Percentiles rank a stretch among this genome's conserved stretches.
Evolutionary conservation across 2,888 invertebrate species (phyloP).

Genomic region (Thereva unica): DNA sequence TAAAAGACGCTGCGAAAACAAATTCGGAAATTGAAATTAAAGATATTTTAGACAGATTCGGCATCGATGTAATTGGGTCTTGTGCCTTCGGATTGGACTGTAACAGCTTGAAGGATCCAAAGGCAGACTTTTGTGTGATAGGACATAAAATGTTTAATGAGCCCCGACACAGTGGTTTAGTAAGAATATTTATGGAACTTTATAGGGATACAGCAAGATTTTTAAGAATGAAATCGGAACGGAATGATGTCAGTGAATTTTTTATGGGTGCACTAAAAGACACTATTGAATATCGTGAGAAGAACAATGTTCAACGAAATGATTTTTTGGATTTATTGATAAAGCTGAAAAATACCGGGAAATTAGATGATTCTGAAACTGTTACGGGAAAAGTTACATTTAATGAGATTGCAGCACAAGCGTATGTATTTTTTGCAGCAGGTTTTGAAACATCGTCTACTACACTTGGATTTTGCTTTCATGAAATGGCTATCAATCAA

Average conservation of each 20-base stretch:
- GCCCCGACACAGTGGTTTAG: constrained; percentile 11
- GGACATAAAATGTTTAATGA: constrained; percentile 44
- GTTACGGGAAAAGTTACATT: constrained; percentile 43
- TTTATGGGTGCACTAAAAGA: constrained; percentile 59
- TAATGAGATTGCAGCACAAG: constrained; percentile 54
- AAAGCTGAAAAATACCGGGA: constrained; percentile 55
- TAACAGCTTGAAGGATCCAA: constrained; percentile 55
- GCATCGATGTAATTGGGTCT: constrained; percentile 60
- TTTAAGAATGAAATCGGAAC: constrained; percentile 47
- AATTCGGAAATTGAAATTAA: constrained; percentile 53
- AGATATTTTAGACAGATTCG: constrained; percentile 56
- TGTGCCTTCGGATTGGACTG: constrained; percentile 59
- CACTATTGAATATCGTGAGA: constrained; percentile 59
- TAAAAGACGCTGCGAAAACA: constrained; percentile 5
- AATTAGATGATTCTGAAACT: constrained; percentile 43
- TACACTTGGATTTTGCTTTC: constrained; percentile 61
- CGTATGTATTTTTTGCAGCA: constrained; percentile 55
- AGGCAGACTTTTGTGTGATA: constrained; percentile 51
- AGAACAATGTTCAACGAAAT: constrained; percentile 59
- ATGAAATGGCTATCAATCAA: constrained; percentile 52
- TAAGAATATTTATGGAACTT: constrained; percentile 39
- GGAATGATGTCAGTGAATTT: constrained; percentile 54
- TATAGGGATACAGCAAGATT: constrained; percentile 47
- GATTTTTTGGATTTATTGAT: constrained; percentile 64
- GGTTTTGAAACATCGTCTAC: constrained; percentile 69